Evolutionary conservation across 1,140 invertebrate genomes (phyloP).

Genomic region (Pemphigus obesinymphae): DNA sequence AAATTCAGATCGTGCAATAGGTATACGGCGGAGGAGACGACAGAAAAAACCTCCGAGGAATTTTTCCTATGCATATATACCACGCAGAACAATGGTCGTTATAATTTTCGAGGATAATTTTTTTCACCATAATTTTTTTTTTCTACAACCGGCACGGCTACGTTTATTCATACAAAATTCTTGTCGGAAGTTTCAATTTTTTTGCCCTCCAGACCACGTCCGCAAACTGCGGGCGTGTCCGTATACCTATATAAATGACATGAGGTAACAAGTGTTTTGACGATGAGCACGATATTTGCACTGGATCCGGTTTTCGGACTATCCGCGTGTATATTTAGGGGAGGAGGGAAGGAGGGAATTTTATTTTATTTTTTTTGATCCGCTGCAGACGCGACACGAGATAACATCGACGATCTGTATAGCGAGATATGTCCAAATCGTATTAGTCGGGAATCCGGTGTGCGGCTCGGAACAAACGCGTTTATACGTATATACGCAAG

Average conservation of each 20-base stretch:
- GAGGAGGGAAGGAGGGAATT: no score
- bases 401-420: slow-evolving; percentile 24
- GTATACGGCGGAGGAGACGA: not conserved
- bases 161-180: not conserved
- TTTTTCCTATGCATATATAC: no score
- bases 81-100: slow-evolving; percentile 20
- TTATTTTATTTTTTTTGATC: no score
- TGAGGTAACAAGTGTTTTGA: not conserved
- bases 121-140: not conserved
- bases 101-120: slow-evolving; percentile 17
- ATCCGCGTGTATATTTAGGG: not conserved
- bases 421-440: not conserved
- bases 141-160: not conserved
- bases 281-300: not conserved
- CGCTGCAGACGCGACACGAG: not conserved
- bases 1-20: not conserved
- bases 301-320: not conserved
- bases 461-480: not conserved
- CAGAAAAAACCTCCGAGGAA: not conserved
- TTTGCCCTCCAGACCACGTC: not conserved
- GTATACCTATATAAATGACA: slow-evolving; percentile 18
- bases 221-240: slow-evolving; percentile 1
- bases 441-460: not conserved
- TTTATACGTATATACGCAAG: not conserved
- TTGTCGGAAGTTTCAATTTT: slow-evolving; percentile 8